Evolutionary conservation across 2,888 invertebrate species (phyloP).

Genomic region (Acanthococcus lagerstroemiae): DNA sequence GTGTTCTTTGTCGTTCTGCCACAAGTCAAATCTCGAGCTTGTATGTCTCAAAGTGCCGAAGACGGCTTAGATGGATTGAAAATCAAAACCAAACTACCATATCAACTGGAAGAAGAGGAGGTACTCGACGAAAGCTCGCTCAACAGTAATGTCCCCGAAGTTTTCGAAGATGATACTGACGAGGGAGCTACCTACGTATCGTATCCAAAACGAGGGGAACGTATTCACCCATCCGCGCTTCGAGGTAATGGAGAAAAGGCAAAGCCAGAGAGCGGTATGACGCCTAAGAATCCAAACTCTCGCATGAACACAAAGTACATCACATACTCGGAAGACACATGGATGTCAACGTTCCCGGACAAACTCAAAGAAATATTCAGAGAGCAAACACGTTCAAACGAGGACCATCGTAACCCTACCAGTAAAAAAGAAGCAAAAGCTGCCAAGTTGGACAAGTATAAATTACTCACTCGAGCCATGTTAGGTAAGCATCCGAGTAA

Average conservation of each 20-base stretch:
- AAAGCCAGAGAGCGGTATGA: neutral
- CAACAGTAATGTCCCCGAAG: slow-evolving; percentile 4
- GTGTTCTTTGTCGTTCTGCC: slow-evolving; percentile 38
- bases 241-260: neutral
- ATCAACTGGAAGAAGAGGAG: slow-evolving; percentile 17
- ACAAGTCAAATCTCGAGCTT: slow-evolving; percentile 36
- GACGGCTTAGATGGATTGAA: slow-evolving; percentile 17
- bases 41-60: slow-evolving; percentile 27
- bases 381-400: neutral
- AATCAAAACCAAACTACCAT: slow-evolving; percentile 5
- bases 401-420: neutral
- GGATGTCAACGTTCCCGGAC: slow-evolving; percentile 32
- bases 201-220: slow-evolving; percentile 4
- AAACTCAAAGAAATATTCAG: slow-evolving; percentile 14
- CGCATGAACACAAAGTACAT: slow-evolving; percentile 33
- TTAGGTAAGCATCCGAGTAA: slow-evolving; percentile 21
- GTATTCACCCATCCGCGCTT: neutral
- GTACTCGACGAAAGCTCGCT: neutral
- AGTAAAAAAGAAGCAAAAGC: neutral
- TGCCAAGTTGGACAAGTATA: slow-evolving; percentile 27
- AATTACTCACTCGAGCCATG: slow-evolving; percentile 31
- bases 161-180: slow-evolving; percentile 1
- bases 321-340: slow-evolving; percentile 33
- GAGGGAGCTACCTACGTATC: neutral
- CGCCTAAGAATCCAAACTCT: slow-evolving; percentile 20